phyloP scores from a whole-genome alignment of 2,797 vertebrate genomes.

The Spinus pinus region DNA sequence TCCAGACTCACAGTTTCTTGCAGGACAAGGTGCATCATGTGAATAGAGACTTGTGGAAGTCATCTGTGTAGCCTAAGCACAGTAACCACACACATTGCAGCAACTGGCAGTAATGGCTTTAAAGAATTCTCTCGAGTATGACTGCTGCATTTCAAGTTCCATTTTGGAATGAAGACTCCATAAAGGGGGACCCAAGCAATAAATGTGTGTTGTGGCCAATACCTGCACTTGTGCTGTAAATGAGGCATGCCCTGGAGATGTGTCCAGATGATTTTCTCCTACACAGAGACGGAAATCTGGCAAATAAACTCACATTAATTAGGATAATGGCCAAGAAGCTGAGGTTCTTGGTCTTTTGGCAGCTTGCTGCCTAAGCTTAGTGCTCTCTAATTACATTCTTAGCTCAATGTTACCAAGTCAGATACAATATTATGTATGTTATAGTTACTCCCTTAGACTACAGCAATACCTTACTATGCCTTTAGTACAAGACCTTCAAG shows the following conservation, averaged over 20 bases:
- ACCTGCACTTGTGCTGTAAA: background rate
- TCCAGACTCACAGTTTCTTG: background rate
- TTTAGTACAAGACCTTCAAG: background rate
- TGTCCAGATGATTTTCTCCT: background rate
- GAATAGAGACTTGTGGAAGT: background rate
- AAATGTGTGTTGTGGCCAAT: background rate
- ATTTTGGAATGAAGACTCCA: background rate
- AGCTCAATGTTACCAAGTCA: background rate
- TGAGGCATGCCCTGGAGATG: accelerated
- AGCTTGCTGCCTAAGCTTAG: background rate
- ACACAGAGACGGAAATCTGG: background rate
- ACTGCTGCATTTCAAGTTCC: background rate
- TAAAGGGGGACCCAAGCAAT: background rate
- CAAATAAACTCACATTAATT: background rate
- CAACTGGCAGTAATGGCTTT: background rate
- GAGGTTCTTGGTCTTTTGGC: background rate
- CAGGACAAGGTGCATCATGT: background rate
- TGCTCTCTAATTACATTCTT: background rate
- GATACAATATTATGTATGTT: background rate
- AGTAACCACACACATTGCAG: background rate
- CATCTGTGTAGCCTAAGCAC: background rate
- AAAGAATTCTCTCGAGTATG: background rate
- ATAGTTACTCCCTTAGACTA: background rate
- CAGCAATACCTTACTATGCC: background rate
- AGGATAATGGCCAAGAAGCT: background rate